These are phyloP conservation scores for Ormia ochracea DNA, from an alignment of 2,888 invertebrate genomes.

Conservation along the genomic window DNA sequence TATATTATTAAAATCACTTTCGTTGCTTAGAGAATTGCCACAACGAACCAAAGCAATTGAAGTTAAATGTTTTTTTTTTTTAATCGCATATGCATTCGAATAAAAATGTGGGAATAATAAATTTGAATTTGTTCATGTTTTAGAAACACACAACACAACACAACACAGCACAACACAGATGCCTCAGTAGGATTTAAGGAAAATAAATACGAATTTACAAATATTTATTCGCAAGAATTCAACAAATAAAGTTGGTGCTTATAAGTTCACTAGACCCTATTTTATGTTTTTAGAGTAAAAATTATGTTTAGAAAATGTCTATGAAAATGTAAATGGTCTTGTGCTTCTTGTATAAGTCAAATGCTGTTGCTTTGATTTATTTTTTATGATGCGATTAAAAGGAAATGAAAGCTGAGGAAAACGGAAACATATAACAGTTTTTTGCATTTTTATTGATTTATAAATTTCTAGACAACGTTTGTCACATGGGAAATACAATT, in stretches of 20 bases:
- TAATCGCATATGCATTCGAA: background rate
- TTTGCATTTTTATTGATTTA: constrained; percentile 47
- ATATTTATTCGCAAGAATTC: background rate
- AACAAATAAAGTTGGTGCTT: constrained; percentile 25
- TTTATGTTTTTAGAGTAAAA: background rate
- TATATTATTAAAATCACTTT: constrained; percentile 77
- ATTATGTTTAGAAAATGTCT: background rate
- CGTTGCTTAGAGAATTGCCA: constrained; percentile 75
- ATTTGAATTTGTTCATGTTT: constrained; percentile 27
- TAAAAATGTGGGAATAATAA: background rate
- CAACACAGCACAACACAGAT: constrained; percentile 16
- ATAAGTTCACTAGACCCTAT: constrained; percentile 52
- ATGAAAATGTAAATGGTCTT: background rate
- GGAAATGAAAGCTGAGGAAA: constrained; percentile 47
- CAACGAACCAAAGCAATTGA: constrained; percentile 51
- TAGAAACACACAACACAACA: constrained; percentile 27
- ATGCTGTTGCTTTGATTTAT: background rate
- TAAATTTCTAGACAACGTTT: constrained; percentile 25
- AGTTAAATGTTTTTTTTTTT: constrained; percentile 39
- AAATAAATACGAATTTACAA: constrained; percentile 38
- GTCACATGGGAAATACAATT: constrained; percentile 17
- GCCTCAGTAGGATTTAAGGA: background rate
- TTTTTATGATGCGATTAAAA: constrained; percentile 1
- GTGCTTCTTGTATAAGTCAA: constrained; percentile 14
- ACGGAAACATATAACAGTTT: constrained; percentile 50